Conservation (phyloP, 2,888 invertebrate species). For the Erebia palarica region DNA sequence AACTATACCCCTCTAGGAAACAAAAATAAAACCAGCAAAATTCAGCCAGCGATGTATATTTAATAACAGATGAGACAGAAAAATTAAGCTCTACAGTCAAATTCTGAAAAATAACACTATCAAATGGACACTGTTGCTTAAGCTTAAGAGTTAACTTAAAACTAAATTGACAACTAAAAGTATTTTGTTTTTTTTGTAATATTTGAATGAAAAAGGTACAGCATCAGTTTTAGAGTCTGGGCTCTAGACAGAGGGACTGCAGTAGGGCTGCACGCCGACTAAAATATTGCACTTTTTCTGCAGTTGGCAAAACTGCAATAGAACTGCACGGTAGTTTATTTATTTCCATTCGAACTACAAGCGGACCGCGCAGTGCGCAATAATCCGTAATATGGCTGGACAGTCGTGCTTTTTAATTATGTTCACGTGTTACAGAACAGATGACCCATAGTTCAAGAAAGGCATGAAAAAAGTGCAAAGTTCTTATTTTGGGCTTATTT, state of each 20-base stretch:
- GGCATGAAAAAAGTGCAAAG: neutral
- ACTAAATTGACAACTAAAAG: neutral
- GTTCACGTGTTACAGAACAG: neutral
- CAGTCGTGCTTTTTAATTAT: neutral
- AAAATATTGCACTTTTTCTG: too few relatives aligned
- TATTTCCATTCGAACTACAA: too few relatives aligned
- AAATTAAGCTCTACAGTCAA: neutral
- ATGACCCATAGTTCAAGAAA: neutral
- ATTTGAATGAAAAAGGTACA: neutral
- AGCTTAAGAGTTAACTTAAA: neutral
- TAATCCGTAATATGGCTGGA: too few relatives aligned
- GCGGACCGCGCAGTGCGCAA: too few relatives aligned
- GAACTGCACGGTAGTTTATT: too few relatives aligned
- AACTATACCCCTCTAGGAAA: neutral
- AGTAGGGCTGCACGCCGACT: too few relatives aligned
- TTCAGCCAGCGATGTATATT: conserved; percentile 9
- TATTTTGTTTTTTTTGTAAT: neutral
- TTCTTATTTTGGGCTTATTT: neutral
- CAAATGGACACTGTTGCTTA: neutral
- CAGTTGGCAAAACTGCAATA: too few relatives aligned
- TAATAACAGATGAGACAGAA: neutral
- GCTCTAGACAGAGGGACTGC: too few relatives aligned
- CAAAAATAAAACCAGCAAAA: neutral
- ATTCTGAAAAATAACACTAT: neutral
- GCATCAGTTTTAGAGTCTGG: neutral